A percentile compares a stretch with the other conserved stretches of the same genome.
Evolutionary conservation across 2,113 vertebrate species (phyloP).

Genomic region (Phalacrocorax carbo): DNA sequence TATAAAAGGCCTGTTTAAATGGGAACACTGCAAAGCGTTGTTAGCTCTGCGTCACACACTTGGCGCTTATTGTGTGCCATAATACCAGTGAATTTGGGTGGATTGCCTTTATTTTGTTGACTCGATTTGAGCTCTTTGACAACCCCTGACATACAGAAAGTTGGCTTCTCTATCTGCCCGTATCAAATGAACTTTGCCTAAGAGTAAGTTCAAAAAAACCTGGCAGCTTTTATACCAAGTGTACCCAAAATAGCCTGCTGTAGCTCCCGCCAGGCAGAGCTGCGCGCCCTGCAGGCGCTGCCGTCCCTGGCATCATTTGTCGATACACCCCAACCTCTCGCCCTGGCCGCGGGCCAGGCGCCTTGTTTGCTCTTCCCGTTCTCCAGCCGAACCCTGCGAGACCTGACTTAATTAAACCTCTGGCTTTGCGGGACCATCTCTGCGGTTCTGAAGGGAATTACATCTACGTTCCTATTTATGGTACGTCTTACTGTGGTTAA

Average conservation of each 20-base stretch:
- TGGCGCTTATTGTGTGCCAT: background rate
- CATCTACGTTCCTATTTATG: accelerated
- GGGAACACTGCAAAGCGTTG: too few relatives aligned
- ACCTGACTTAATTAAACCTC: background rate
- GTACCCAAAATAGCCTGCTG: background rate
- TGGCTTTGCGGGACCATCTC: background rate
- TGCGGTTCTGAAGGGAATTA: background rate
- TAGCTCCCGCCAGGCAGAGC: background rate
- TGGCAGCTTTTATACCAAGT: background rate
- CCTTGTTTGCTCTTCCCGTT: accelerated
- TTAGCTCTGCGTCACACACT: background rate
- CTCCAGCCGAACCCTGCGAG: background rate
- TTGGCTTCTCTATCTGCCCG: background rate
- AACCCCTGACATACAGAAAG: background rate
- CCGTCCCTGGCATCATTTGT: accelerated
- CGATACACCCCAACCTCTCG: accelerated
- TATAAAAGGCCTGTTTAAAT: too few relatives aligned
- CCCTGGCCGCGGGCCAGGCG: background rate
- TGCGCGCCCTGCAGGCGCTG: accelerated
- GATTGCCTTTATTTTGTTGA: background rate
- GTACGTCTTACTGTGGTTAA: background rate
- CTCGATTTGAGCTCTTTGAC: background rate
- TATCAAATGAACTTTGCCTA: background rate
- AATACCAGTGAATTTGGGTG: background rate
- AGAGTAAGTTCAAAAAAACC: background rate